These are phyloP conservation scores for Fundulus diaphanus DNA, from an alignment of 2,797 vertebrate species.

Conservation along the genomic window DNA sequence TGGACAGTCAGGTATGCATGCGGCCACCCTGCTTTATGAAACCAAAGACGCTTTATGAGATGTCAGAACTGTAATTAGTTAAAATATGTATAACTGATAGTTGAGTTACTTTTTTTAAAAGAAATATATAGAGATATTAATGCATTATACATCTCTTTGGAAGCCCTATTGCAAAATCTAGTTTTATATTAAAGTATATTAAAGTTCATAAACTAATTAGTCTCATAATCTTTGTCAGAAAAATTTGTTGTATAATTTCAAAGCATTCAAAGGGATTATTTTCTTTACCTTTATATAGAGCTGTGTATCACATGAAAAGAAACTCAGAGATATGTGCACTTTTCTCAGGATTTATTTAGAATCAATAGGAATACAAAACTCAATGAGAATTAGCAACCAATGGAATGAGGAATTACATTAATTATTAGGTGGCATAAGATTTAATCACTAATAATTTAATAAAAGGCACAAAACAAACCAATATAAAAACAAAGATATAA, in stretches of 20 bases:
- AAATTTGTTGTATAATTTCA: neutral
- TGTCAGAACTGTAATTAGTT: neutral
- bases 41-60: neutral
- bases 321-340: neutral
- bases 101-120: neutral
- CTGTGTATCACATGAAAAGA: neutral
- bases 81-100: neutral
- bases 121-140: neutral
- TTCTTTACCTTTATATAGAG: neutral
- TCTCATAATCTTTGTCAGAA: no score
- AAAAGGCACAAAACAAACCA: neutral
- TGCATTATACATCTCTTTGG: neutral
- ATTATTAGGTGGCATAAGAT: neutral
- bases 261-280: neutral
- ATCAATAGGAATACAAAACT: neutral
- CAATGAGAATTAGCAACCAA: neutral
- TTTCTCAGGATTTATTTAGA: neutral
- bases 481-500: neutral
- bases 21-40: neutral
- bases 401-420: neutral
- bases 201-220: neutral
- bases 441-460: neutral
- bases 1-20: slow-evolving; percentile 76
- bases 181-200: neutral
- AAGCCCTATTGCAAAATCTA: neutral